phyloP scores from a whole-genome alignment of 2,888 invertebrate genomes.

The Cacoxenus indagator region DNA sequence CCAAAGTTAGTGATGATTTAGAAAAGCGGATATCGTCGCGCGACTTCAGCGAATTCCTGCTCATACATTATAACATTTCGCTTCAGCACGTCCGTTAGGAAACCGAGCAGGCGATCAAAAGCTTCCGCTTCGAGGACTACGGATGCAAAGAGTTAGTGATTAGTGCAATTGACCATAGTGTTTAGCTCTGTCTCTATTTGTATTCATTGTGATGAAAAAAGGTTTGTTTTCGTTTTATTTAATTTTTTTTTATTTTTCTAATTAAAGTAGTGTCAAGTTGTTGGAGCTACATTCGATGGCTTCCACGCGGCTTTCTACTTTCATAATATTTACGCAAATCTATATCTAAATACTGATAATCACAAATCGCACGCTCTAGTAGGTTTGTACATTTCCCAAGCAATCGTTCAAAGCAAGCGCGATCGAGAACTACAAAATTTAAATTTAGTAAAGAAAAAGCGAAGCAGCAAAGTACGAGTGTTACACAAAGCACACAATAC shows the following conservation, averaged over 20 bases:
- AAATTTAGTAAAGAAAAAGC: slow-evolving; percentile 38
- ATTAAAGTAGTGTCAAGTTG: slow-evolving; percentile 25
- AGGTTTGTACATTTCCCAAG: slow-evolving; percentile 66
- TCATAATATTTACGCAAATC: slow-evolving; percentile 68
- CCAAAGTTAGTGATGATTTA: slow-evolving; percentile 32
- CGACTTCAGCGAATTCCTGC: slow-evolving; percentile 60
- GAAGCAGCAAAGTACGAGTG: slow-evolving; percentile 27
- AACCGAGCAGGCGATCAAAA: slow-evolving; percentile 95
- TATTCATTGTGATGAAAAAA: background rate
- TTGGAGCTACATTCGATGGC: slow-evolving; percentile 27
- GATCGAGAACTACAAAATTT: slow-evolving; percentile 65
- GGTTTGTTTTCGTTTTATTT: background rate
- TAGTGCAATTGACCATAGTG: too few relatives aligned
- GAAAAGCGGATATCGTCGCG: slow-evolving; percentile 55
- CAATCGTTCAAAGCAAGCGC: slow-evolving; percentile 69
- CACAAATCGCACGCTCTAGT: slow-evolving; percentile 66
- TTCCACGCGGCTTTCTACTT: slow-evolving; percentile 38
- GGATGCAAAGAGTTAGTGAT: slow-evolving; percentile 18
- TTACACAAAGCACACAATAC: slow-evolving; percentile 35
- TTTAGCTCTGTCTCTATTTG: too few relatives aligned
- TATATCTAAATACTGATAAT: slow-evolving; percentile 69
- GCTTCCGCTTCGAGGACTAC: slow-evolving; percentile 96
- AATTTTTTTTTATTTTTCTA: slow-evolving; percentile 37
- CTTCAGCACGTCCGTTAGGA: slow-evolving; percentile 98
- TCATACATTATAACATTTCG: slow-evolving; percentile 96